phyloP scores from a whole-genome alignment of 2,797 vertebrate species.

The Oreonectes daqikongensis region DNA sequence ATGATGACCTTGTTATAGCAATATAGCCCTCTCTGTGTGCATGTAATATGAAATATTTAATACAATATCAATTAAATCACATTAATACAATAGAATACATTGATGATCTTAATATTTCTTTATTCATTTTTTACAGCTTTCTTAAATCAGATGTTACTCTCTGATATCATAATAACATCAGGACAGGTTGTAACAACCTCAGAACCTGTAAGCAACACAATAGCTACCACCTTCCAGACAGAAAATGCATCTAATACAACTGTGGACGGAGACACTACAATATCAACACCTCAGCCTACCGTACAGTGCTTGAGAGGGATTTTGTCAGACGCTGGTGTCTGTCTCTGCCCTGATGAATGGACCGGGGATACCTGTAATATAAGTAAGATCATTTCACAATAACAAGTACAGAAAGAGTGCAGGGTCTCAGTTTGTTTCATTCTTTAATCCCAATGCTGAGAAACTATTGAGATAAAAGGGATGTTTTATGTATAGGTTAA shows the following conservation, averaged over 20 bases:
- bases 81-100: too few species aligned
- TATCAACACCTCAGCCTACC: neutral
- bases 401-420: neutral
- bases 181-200: too few species aligned
- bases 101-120: neutral
- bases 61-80: too few species aligned
- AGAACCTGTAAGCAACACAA: neutral
- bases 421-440: too few species aligned
- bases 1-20: too few species aligned
- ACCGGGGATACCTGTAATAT: constrained; percentile 52
- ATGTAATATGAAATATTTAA: too few species aligned
- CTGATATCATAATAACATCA: neutral
- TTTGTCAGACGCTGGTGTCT: neutral
- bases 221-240: neutral
- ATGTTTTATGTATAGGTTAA: too few species aligned
- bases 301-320: constrained; percentile 42
- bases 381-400: constrained; percentile 45
- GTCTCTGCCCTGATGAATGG: constrained; percentile 65
- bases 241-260: neutral
- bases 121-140: neutral
- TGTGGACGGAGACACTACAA: neutral
- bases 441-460: too few species aligned
- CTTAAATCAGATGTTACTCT: neutral
- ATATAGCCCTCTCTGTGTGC: too few species aligned
- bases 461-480: too few species aligned